Evolutionary conservation across 2,797 vertebrate species (phyloP).

Genomic region (Megalops cyprinoides): DNA sequence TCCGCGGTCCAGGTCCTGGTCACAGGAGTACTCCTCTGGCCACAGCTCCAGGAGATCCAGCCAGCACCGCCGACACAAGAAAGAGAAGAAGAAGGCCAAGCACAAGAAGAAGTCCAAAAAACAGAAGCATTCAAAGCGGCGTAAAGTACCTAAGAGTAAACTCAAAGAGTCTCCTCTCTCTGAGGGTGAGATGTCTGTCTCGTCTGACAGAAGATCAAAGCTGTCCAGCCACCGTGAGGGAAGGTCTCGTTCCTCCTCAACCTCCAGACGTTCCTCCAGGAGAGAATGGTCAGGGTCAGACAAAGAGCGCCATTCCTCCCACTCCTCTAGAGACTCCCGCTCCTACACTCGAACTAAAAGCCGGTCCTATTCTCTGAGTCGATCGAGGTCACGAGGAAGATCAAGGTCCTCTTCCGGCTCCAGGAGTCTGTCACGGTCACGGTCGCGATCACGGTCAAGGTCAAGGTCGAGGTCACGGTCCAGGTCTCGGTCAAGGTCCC

Average conservation of each 20-base stretch:
- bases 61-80: conserved; percentile 73
- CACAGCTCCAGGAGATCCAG: conserved; percentile 76
- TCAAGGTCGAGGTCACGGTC: conserved; percentile 66
- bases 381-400: conserved; percentile 64
- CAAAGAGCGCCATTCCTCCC: conserved; percentile 72
- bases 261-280: conserved; percentile 70
- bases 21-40: conserved; percentile 80
- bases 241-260: conserved; percentile 76
- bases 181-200: conserved; percentile 71
- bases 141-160: conserved; percentile 73
- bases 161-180: conserved; percentile 55
- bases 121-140: conserved; percentile 84
- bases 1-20: conserved; percentile 84
- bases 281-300: conserved; percentile 76
- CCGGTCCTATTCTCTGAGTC: conserved; percentile 67
- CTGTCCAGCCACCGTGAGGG: conserved; percentile 62
- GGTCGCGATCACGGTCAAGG: conserved; percentile 64
- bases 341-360: conserved; percentile 82
- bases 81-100: conserved; percentile 88
- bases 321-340: conserved; percentile 73
- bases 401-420: conserved; percentile 57
- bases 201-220: conserved; percentile 72
- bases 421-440: conserved; percentile 65
- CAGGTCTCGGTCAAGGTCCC: conserved; percentile 63
- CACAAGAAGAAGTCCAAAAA: conserved; percentile 93